Base-by-base conservation (phyloP, 2,888 invertebrate genomes). In the Ommatoiulus sabulosus region DNA sequence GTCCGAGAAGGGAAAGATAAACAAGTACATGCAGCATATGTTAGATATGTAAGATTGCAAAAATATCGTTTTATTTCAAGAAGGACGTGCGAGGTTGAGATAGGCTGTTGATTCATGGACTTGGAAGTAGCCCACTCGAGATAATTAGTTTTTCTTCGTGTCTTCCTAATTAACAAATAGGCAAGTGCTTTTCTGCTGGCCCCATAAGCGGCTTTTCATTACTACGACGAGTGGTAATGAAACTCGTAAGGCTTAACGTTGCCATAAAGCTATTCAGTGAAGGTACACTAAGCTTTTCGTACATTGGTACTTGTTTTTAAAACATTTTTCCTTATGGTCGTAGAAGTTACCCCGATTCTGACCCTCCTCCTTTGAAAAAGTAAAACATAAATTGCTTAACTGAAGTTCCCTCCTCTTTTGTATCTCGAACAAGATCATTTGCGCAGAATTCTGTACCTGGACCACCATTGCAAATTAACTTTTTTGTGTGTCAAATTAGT, bases 121-220 rank as follows among this genome's bases (percentile, higher is more conserved):
- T 72, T 4, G 72, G 72, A 72, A 12, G 20, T 72, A 20, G 72
- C 20, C 72, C 8, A 72, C 72, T 72, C 72, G 72, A 72, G 72
- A 24, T 72, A 72, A 72, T 72, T 72, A 72, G 72, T 72, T 72
- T 72, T 72, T 72, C 24, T 72, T 72, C 72, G 24, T 72, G 72
- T 72, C 72, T 72, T 72, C 72, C 72, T 24, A 72, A 72, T 72
- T 72, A 72, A 72, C 46, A 46, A 24, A 72, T 72, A 72, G 4
- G 24, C 72, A 72, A 7, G 72, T 7, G 72, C 20, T 20, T 72
- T 20, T 20, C 20, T 72, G 8, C 24, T 72, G 15, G 20, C 72
- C 20, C 72, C 72, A 72, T 72, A 72, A 17, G 20, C 24, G 20
- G 72, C 72, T 72, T 24, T 72, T 72, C 20, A 24, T 72, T 72